Conservation (phyloP, 2,888 invertebrate genomes). For the Hesperia comma region DNA sequence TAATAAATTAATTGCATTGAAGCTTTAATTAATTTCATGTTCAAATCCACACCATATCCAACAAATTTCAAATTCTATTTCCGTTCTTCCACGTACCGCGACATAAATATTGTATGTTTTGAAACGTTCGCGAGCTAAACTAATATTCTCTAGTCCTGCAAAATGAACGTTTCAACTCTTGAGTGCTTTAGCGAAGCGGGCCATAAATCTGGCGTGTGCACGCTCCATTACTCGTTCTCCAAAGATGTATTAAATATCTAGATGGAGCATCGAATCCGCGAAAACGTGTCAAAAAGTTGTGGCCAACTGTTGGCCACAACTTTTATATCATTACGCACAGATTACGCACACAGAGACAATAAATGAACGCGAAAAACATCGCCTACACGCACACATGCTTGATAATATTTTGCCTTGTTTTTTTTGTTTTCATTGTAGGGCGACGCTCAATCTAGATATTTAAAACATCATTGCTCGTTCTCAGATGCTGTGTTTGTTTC, state of each 20-base stretch:
- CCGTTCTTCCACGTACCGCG: slow-evolving; percentile 35
- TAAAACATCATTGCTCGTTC: slow-evolving; percentile 53
- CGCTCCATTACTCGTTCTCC: slow-evolving; percentile 52
- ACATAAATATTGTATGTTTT: slow-evolving; percentile 46
- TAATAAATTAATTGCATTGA: neutral
- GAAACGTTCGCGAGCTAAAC: slow-evolving; percentile 48
- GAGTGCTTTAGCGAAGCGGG: slow-evolving; percentile 50
- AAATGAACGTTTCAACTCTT: slow-evolving; percentile 53
- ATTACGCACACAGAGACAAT: no score
- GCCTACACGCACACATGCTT: no score
- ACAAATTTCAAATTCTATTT: slow-evolving; percentile 33
- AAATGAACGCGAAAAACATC: no score
- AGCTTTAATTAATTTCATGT: slow-evolving; percentile 3
- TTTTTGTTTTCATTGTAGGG: no score
- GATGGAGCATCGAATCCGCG: no score
- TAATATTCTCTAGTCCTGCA: slow-evolving; percentile 51
- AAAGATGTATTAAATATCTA: slow-evolving; percentile 35
- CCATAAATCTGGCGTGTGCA: slow-evolving; percentile 54
- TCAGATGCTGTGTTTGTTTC: slow-evolving; percentile 38
- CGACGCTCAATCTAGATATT: no score
- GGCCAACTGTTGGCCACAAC: no score
- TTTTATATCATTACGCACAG: no score
- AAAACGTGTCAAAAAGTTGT: no score
- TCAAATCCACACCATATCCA: slow-evolving; percentile 4
- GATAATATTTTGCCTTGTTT: no score